Evolutionary conservation across 1,140 invertebrate genomes (phyloP).

Genomic region (Hyposmocoma kahamanoa): DNA sequence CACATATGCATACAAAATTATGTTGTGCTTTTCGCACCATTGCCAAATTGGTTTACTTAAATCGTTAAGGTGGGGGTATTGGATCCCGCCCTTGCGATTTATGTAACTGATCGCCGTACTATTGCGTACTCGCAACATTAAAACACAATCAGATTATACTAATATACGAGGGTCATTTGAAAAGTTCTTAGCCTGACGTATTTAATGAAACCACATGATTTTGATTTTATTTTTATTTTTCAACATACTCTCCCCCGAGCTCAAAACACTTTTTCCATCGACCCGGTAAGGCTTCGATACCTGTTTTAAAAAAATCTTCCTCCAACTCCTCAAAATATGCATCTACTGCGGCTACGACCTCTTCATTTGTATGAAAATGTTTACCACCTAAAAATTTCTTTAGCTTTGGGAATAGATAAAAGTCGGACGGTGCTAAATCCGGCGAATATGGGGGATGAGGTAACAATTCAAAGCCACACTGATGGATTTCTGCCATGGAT

Average conservation of each 20-base stretch:
- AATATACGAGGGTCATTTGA: too few relatives aligned
- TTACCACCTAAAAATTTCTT: slow-evolving; percentile 12
- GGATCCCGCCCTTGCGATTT: too few relatives aligned
- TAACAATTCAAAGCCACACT: slow-evolving; percentile 41
- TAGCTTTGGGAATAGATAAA: slow-evolving; percentile 7
- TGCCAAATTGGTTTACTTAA: too few relatives aligned
- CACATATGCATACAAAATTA: too few relatives aligned
- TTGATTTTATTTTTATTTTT: too few relatives aligned
- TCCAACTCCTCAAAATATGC: slow-evolving; percentile 30
- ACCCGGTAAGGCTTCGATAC: slow-evolving; percentile 37
- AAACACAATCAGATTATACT: too few relatives aligned
- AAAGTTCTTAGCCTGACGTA: too few relatives aligned
- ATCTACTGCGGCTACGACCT: slow-evolving; percentile 16
- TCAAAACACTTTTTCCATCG: slow-evolving; percentile 42
- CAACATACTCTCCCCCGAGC: slow-evolving; percentile 14
- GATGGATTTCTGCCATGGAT: slow-evolving; percentile 34
- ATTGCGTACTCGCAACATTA: too few relatives aligned
- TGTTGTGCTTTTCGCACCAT: too few relatives aligned
- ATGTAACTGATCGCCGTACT: too few relatives aligned
- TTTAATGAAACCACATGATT: too few relatives aligned
- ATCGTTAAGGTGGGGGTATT: too few relatives aligned
- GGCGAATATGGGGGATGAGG: slow-evolving; percentile 10
- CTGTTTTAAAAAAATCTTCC: slow-evolving; percentile 32
- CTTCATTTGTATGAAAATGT: slow-evolving; percentile 6
- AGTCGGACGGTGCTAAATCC: slow-evolving; percentile 22